Evolutionary conservation across 2,113 vertebrate species (phyloP), one percentile per base, ranked within the genome.

Genomic region (Mixornis gularis): DNA sequence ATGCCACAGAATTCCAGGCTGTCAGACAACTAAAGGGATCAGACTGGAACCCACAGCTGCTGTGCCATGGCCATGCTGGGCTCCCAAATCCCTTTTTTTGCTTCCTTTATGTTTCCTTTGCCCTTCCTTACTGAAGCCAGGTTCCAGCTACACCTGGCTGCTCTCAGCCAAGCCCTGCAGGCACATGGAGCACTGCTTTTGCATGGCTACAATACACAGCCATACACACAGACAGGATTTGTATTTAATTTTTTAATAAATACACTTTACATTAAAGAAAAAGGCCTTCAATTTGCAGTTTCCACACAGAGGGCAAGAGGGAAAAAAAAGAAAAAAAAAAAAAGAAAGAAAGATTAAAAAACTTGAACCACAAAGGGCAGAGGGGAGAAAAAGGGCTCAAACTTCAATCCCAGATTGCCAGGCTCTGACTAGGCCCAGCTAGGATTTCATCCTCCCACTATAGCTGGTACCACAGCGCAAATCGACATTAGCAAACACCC

Each of bases 201-300:
- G 48, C 49, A 60, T 3, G 64, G 89, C 76, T 62, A 79, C 89
- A 76, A n/a, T 22, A 80, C 91, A 85, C 48, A 95, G 94, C 92
- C 95, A 95, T 74, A 86, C 92, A 96, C 93, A 95, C 43, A 97
- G 92, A 96, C 91, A 95, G 87, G 92, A 95, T 83, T 95, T 97
- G 96, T 85, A 97, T 97, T 98, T 98, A 90, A 96, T 98, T 98
- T 97, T 98, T 96, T 98, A 98, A 98, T 98, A 98, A 98, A 98
- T 98, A 98, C 97, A 98, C 95, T 98, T 98, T 98, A 98, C 97
- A 98, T 98, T 97, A 98, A 98, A 98, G 97, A 98, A 98, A 98
- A 97, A 97, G 96, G 96, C 97, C 97, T 98, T 97, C 97, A 94
- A 97, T 97, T 97, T 97, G 96, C 97, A 97, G 91, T 97, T 98